These are phyloP conservation scores for Blennius ocellaris DNA, from an alignment of 2,113 vertebrate species.

Conservation along the genomic window DNA sequence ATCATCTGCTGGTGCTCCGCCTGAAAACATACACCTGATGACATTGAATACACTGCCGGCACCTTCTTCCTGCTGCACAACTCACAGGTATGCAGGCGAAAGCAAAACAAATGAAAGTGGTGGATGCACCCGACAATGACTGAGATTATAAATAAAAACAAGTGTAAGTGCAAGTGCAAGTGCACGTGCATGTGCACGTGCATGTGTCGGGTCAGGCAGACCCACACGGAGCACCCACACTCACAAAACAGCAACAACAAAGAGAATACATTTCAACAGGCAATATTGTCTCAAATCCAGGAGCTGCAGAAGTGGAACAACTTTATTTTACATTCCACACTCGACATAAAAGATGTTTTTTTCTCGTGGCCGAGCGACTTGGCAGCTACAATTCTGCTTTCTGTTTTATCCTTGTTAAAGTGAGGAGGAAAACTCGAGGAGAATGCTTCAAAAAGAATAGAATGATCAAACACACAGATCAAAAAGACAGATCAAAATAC, in stretches of 20 bases:
- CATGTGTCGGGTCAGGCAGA: background rate
- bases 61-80: conserved; percentile 50
- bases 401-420: conserved; percentile 76
- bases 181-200: background rate
- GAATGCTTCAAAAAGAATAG: conserved; percentile 77
- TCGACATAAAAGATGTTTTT: conserved; percentile 60
- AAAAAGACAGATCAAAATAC: conserved; percentile 66
- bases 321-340: conserved; percentile 47
- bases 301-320: conserved; percentile 52
- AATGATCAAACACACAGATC: conserved; percentile 72
- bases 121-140: conserved; percentile 4
- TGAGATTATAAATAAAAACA: conserved; percentile 29
- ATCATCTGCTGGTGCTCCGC: conserved; percentile 30
- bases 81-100: conserved; percentile 5
- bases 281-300: conserved; percentile 44
- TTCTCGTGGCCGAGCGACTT: conserved; percentile 42
- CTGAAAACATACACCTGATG: conserved; percentile 54
- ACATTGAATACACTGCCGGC: conserved; percentile 37
- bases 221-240: conserved; percentile 8
- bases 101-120: conserved; percentile 36
- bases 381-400: conserved; percentile 69
- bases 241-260: conserved; percentile 48
- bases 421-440: conserved; percentile 65
- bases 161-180: background rate
- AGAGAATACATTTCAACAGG: conserved; percentile 64